Base-by-base conservation (phyloP, 2,797 vertebrate species). In the Alauda arvensis region DNA sequence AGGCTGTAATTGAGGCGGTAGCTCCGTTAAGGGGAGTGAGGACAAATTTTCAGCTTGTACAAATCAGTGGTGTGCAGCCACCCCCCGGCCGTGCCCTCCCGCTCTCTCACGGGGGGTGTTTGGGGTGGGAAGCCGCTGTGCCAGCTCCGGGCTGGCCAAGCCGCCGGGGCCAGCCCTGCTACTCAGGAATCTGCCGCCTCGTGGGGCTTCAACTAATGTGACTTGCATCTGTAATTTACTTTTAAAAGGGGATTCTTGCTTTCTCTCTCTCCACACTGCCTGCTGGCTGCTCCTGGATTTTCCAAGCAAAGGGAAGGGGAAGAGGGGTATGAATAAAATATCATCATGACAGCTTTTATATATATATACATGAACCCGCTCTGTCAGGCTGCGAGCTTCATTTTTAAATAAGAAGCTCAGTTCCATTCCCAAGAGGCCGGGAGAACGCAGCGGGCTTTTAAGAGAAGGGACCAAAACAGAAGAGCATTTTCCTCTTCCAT, bases 241-340 rank as follows among this genome's bases (percentile, higher is more conserved):
- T 94, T 92, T 93, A 91, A 96, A 95, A 94, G 89, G 90, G 53
- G 79, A 92, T 89, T 90, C 93, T 96, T 89, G 83, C 93, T 94
- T 90, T 78, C 83, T 81, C 69, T 90, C 90, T 83, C 92, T 72
- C 77, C 77, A 45, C 63, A 82, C 90, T 92, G 92, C 93, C 88
- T 93, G 80, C 89, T 92, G 81, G 88, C 83, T 91, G 94, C 83
- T 93, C 92, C 91, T 93, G 95, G 93, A 94, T 95, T 94, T 95
- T 96, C 95, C 92, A 90, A 87, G 87, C 91, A 92, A 90, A 91
- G 82, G 87, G 84, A 92, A 96, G 91, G 89, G 92, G 90, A 93
- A 88, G 87, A 95, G 86, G 91, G 92, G 87, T 89, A 96, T 95
- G 95, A 95, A 96, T 96, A 95, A 96, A 96, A 95, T 94, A 96